Evolutionary conservation across 1,140 invertebrate species (phyloP).

Genomic region (Ylistrum balloti): DNA sequence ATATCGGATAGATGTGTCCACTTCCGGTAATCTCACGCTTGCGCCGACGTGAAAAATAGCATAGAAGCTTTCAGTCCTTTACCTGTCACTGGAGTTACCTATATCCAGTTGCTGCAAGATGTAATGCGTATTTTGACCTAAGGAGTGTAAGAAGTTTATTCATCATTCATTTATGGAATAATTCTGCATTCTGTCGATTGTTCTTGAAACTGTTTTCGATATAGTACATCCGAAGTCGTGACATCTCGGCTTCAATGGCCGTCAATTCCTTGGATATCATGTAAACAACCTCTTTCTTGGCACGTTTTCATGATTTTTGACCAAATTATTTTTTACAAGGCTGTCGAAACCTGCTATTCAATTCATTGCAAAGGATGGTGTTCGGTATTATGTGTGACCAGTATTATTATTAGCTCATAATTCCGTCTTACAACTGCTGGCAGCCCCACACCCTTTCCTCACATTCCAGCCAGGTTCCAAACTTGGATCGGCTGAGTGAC

Average conservation of each 20-base stretch:
- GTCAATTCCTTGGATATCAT: slow-evolving; percentile 34
- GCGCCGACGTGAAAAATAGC: slow-evolving; percentile 16
- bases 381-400: too few species aligned
- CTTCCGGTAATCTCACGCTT: neutral
- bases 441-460: too few species aligned
- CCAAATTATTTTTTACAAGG: too few species aligned
- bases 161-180: neutral
- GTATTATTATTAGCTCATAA: too few species aligned
- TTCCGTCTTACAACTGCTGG: too few species aligned
- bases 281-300: neutral
- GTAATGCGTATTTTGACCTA: neutral
- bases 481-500: too few species aligned
- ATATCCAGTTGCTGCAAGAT: neutral
- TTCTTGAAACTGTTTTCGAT: neutral
- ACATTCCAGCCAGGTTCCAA: too few species aligned
- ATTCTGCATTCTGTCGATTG: neutral
- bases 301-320: neutral
- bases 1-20: neutral
- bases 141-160: neutral
- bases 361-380: too few species aligned
- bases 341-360: too few species aligned
- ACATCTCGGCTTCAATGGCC: neutral
- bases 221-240: neutral
- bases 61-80: neutral
- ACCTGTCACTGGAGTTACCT: neutral